phyloP scores from a whole-genome alignment of 2,888 invertebrate species.

The Mesorhabditis spiculigera region DNA sequence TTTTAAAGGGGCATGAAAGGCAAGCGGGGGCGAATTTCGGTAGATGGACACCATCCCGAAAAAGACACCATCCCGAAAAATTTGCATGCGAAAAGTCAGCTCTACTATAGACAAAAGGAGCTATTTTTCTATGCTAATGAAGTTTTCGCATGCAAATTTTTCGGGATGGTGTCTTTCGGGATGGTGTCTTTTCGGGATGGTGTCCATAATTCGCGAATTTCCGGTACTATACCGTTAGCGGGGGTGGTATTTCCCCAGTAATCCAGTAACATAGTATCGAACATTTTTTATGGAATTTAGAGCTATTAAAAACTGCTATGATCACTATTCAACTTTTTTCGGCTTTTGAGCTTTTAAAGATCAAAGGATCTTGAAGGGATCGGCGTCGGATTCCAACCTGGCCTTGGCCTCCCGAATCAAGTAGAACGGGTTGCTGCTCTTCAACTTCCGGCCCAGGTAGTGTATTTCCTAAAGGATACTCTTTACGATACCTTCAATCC shows the following conservation, averaged over 20 bases:
- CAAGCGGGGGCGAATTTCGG: background rate
- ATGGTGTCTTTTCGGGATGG: no score
- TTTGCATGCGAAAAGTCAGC: constrained; percentile 1
- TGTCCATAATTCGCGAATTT: no score
- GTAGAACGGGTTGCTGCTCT: constrained; percentile 56
- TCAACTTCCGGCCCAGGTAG: constrained; percentile 55
- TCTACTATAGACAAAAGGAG: no score
- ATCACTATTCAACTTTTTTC: background rate
- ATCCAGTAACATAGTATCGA: no score
- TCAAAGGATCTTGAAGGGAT: background rate
- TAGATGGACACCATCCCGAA: no score
- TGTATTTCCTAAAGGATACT: constrained; percentile 47
- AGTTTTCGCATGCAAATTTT: no score
- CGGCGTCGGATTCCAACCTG: constrained; percentile 19
- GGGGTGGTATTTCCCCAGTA: no score
- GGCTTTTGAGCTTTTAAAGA: background rate
- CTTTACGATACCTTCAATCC: background rate
- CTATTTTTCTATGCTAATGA: no score
- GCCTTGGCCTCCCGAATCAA: constrained; percentile 55
- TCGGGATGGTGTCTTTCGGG: no score
- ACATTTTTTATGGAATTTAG: no score
- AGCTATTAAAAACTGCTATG: background rate
- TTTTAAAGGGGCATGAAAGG: background rate
- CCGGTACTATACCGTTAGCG: background rate
- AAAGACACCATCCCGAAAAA: background rate